Evolutionary conservation across 2,113 vertebrate species (phyloP), one percentile per base, ranked within the genome.

Genomic region (Oostethus manadensis): DNA sequence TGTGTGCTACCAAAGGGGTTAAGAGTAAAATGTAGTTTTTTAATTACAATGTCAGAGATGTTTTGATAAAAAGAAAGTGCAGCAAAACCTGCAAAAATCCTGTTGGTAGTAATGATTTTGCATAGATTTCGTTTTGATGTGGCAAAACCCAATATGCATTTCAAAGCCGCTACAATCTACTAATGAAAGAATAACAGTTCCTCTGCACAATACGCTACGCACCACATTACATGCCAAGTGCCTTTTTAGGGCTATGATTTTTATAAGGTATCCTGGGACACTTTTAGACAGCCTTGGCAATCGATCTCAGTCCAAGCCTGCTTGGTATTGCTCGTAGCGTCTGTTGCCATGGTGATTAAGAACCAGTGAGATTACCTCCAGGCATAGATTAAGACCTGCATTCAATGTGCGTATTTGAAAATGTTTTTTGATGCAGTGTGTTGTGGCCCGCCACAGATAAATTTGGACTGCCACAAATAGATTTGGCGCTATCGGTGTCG

Each of bases 301-400:
- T 70, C 40, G 16, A 77, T 69, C 48, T 68, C 20, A 46, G 47
- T 21, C 56, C n/a, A 33, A 38, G 40, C 51, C 51, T 29, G 38
- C 42, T 71, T 51, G 46, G 15, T 65, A 22, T 47, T 26, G 38
- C 51, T 60, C 51, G 56, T n/a, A 18, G 53, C 23, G 29, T 45
- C 20, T n/a, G 63, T 77, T 74, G 55, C 73, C 51, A 74, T 74
- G 61, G 75, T 38, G 57, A 78, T 64, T 57, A 64, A 70, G 16
- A 71, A 73, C 40, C 56, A 79, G 60, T 47, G 47, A 64, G 21
- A 65, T 56, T 58, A 71, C 57, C 33, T 67, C 46, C 26, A 60
- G 44, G 51, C 56, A 58, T 33, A 65, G 56, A 66, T 61, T 53
- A 73, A 65, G 45, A 55, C 9, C 18, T 46, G 44, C 18, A 50